Evolutionary conservation across 2,113 vertebrate genomes (phyloP).

Genomic region (Anarrhichthys ocellatus): DNA sequence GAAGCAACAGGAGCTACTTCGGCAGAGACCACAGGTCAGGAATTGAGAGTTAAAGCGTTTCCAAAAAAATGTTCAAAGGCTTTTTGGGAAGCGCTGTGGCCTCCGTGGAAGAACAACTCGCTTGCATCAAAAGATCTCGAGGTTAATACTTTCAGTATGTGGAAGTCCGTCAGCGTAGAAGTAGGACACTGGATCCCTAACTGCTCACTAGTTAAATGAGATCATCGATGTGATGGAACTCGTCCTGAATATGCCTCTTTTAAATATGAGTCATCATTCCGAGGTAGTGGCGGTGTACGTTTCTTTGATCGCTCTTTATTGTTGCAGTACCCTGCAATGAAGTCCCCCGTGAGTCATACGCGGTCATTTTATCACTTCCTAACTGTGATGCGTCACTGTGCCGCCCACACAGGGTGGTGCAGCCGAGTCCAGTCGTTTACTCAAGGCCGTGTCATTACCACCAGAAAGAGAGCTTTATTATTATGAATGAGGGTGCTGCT

Average conservation of each 20-base stretch:
- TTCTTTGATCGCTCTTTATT: conserved; percentile 66
- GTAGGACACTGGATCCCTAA: background rate
- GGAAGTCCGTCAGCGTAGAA: background rate
- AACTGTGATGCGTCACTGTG: conserved; percentile 58
- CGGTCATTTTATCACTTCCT: conserved; percentile 76
- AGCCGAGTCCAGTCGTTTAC: conserved; percentile 63
- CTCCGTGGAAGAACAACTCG: background rate
- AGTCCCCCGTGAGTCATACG: conserved; percentile 69
- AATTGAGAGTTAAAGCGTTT: background rate
- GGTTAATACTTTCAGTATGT: conserved; percentile 7
- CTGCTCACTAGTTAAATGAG: background rate
- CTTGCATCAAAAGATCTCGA: background rate
- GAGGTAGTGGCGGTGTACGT: conserved; percentile 12
- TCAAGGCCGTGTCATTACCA: conserved; percentile 73
- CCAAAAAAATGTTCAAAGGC: background rate
- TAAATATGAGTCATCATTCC: conserved; percentile 39
- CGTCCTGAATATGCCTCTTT: background rate
- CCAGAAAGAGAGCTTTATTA: conserved; percentile 63
- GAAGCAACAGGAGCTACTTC: conserved; percentile 97
- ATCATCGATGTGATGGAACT: background rate
- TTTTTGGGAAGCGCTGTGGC: background rate
- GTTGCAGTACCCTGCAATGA: conserved; percentile 55
- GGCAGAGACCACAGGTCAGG: conserved; percentile 98
- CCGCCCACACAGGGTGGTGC: conserved; percentile 66
- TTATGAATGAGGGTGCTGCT: conserved; percentile 69